Conservation (phyloP, 2,113 vertebrate genomes). For the Ailuropoda melanoleuca region DNA sequence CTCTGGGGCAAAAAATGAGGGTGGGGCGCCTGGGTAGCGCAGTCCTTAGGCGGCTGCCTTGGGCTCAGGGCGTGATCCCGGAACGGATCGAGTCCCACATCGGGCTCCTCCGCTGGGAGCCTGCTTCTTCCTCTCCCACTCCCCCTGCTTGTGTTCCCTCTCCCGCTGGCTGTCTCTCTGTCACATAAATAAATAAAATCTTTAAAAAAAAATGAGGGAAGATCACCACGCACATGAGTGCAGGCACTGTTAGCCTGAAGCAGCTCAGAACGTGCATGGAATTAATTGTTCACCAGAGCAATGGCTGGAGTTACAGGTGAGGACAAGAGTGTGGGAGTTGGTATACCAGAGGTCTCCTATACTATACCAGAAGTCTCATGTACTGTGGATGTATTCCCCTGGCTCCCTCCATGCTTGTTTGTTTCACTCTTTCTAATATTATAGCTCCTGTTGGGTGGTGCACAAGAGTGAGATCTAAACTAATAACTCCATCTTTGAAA, state of each 20-base stretch:
- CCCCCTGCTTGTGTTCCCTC: too few species aligned
- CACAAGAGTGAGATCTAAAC: background rate
- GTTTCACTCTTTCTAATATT: background rate
- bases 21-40: too few species aligned
- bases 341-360: background rate
- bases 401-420: background rate
- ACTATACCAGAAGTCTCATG: background rate
- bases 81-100: too few species aligned
- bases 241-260: background rate
- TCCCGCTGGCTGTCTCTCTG: too few species aligned
- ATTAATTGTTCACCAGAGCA: background rate
- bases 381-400: background rate
- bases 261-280: background rate
- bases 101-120: too few species aligned
- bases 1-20: background rate
- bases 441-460: background rate
- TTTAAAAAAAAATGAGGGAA: background rate
- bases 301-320: background rate
- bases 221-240: rapidly evolving
- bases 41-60: too few species aligned
- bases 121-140: too few species aligned
- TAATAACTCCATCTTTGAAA: background rate
- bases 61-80: too few species aligned
- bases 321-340: too few species aligned
- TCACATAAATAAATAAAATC: too few species aligned